Base-by-base conservation (phyloP, 37 sponge, comb jelly and placozoan genomes). In the Halisarca cf. caerulea region DNA sequence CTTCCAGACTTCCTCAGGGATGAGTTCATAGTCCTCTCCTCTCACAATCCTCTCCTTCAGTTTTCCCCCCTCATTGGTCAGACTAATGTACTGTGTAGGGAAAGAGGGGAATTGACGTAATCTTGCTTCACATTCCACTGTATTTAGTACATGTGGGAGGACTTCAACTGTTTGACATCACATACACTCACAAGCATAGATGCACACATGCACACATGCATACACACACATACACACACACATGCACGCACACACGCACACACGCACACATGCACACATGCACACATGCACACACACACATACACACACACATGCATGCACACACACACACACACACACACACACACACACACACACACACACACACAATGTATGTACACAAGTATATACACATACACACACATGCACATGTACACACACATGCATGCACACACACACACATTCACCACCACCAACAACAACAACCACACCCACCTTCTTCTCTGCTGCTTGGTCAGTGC, bases 1-100 rank as follows among this genome's bases (percentile, higher is more conserved):
- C 78, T 82, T 91, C 95, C 95, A 97, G 0, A 97, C 85, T 53
- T 88, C 83, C 62, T 94, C 95, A 2, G 97, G 93, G n/a, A 97
- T 82, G 11, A 94, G 61, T 15, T 93, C 86, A 66, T 81, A 97
- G 75, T 94, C 85, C 8, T 54, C 58, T 55, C 59, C 59, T 36
- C 59, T 1, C n/a, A 68, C 58, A 38, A 83, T 21, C 36, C 68
- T 68, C 20, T 17, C 32, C 6, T 72, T 38, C 21, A 75, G 66
- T 0, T 35, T 27, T 21, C 84, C 83, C 0, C 83, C 83, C 39
- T 69, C 83, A 30, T 27, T 79, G 53, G 86, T 79, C 36, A 80
- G 36, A 55, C 28, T 60, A 60, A 81, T 87, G 11, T 53, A 28
- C 82, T 87, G 60, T 20, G 25, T 7, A 62, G 5, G 30, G 6